Percentiles rank a stretch among this genome's conserved stretches.
These are phyloP conservation scores for Microplitis deprimator DNA, from an alignment of 2,888 invertebrate species.

Conservation along the genomic window DNA sequence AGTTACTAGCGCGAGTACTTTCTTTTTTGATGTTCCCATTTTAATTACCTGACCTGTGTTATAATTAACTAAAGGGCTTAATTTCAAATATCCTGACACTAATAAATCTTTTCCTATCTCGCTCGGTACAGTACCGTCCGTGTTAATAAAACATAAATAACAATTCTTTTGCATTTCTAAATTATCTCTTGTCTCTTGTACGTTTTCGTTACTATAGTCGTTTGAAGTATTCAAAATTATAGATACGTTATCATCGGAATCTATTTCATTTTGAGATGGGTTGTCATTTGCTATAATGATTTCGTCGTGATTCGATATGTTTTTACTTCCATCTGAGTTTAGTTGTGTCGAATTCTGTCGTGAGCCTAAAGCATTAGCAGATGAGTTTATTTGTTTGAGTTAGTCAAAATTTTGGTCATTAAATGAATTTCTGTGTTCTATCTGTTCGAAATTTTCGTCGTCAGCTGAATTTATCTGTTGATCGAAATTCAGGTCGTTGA, in stretches of 20 bases:
- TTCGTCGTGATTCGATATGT: background rate
- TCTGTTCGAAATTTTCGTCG: too few relatives aligned
- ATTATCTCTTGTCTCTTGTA: conserved; percentile 38
- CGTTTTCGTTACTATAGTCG: background rate
- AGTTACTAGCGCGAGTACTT: background rate
- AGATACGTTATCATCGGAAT: background rate
- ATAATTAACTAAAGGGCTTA: background rate
- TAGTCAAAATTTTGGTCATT: too few relatives aligned
- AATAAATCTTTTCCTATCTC: background rate
- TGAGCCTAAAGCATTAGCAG: background rate
- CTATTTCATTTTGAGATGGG: background rate
- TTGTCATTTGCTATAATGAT: background rate
- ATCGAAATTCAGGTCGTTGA: background rate
- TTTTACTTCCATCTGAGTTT: background rate
- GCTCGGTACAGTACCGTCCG: background rate
- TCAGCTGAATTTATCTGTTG: background rate
- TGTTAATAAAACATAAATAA: conserved; percentile 10
- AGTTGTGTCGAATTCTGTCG: background rate
- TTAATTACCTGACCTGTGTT: conserved; percentile 29
- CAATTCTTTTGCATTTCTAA: conserved; percentile 40
- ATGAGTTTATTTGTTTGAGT: too few relatives aligned
- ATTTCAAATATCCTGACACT: background rate
- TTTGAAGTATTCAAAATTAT: background rate
- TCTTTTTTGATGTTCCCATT: conserved; percentile 5
- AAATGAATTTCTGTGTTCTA: too few relatives aligned